Base-by-base conservation (phyloP, 2,113 vertebrate species). In the Chlamydotis undulata region DNA sequence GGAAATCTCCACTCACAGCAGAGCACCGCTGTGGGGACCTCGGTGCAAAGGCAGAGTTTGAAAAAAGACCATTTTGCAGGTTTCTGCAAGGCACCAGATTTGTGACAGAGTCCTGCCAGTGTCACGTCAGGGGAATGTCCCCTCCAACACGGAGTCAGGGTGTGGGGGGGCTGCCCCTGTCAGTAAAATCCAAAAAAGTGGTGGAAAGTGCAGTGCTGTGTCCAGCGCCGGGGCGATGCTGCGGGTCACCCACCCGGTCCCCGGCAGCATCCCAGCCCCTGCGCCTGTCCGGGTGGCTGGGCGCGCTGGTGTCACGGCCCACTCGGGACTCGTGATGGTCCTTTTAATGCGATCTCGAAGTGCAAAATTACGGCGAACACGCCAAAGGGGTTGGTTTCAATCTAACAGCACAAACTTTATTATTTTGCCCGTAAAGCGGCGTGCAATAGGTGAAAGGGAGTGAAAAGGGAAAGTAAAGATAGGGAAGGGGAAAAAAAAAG, bases 21-120 rank as follows among this genome's bases (percentile, higher is more conserved):
- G 63, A 80, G 26, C 35, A 2, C 19, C 1, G 0, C 8, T 7
- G 31, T 2, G 9, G 50, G 10, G 24, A 14, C 22, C 21, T 21
- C 7, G 0, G 7, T 25, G 31, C 35, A 41, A 14, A 5, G 53
- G 21, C 64, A 52, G 52, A 35, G 7, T 15, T 14, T 52, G 21
- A 14, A 26, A 7, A 24, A 19, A 31, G 7, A 4, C 12, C 2
- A 0, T 37, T 41, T 24, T 35, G 8, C 18, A 19, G 49, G 41
- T 79, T 57, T 47, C 57, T 79, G 19, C 6, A 5, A 39, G 57
- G 7, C 73, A 45, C 14, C 25, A 2, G 4, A 10, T 39, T 4
- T 39, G 52, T 23, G 79, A 13, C 24, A 5, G 59, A 14, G 10
- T 45, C 26, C 35, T 50, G 14, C 19, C 10, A 4, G 65, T 9